Evolutionary conservation across 2,888 invertebrate genomes (phyloP), one percentile per base, ranked within the genome.

Genomic region (Mythimna loreyi): DNA sequence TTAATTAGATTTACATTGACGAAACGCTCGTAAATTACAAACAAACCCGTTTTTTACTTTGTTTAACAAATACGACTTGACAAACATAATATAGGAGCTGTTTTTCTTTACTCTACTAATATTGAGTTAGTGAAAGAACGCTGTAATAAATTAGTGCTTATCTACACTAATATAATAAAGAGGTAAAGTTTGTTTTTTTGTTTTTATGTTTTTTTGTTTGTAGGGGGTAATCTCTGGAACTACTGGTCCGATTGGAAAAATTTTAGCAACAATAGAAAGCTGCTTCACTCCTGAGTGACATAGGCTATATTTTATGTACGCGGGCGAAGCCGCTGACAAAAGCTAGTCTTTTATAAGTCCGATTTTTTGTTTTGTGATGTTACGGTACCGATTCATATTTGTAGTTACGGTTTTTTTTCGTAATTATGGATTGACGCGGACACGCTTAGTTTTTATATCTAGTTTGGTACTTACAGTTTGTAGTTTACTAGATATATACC

Each of bases 1-100:
- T 59, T 52, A 77, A 62, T 75, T 65, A 59, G 47, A 62, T 65
- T 58, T 47, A 69, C 68, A 62, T 55, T 75, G 75, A 68, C 65
- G 52, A 33, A 75, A 45, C 47, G 50, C 28, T 68, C n/a, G 75
- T 61, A 21, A 64, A 62, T 57, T 49, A 57, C 58, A 65, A 75
- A 69, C 65, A 61, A 53, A 56, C 49, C 19, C 7, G 25, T 36
- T 69, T 62, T 74, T 74, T 55, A 33, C 68, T 52, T 23, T 56
- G 63, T 77, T 64, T 33, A 23, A 50, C 45, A 75, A 75, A 75
- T 50, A 65, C 49, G 9, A 36, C 23, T 65, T 62, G 55, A 56
- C 62, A 75, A 79, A 79, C 47, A 61, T 59, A 59, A 75, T 77
- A 43, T 50, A 45, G 16, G 9, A 36, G 1, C 28, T 62, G 67